Conservation (phyloP, 2,797 vertebrate species). For the Picus viridis region DNA sequence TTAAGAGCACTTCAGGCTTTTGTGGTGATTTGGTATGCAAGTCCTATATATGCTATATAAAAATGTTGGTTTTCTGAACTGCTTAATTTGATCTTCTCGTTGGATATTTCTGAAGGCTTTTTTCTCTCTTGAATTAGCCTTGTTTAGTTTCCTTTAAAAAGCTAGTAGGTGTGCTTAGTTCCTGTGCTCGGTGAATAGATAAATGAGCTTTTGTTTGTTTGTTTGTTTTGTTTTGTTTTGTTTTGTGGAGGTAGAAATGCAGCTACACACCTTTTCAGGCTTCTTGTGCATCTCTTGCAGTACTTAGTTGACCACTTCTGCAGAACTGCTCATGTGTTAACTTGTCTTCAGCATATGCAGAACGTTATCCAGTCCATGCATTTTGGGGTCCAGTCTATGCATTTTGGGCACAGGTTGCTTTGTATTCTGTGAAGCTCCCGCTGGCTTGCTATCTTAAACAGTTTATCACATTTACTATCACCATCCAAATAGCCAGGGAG, state of each 20-base stretch:
- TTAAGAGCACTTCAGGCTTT: slow-evolving; percentile 22
- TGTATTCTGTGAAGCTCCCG: slow-evolving; percentile 14
- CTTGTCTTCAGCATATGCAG: slow-evolving; percentile 36
- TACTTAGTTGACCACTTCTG: background rate
- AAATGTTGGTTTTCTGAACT: slow-evolving; percentile 13
- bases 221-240: background rate
- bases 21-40: background rate
- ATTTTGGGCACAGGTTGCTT: slow-evolving; percentile 20
- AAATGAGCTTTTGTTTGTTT: background rate
- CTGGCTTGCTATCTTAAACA: slow-evolving; percentile 59
- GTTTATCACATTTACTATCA: slow-evolving; percentile 48
- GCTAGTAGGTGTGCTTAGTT: background rate
- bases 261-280: background rate
- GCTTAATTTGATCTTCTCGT: background rate
- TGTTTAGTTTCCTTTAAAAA: background rate
- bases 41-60: background rate
- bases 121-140: background rate
- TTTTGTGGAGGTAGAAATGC: background rate
- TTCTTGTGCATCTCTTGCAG: slow-evolving; percentile 11
- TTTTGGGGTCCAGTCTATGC: slow-evolving; percentile 30
- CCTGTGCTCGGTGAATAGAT: background rate
- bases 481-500: slow-evolving; percentile 46
- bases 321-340: slow-evolving; percentile 25
- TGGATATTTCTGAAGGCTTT: background rate
- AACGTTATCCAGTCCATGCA: background rate